Evolutionary conservation across 2,113 vertebrate species (phyloP).

Genomic region (Cettia cetti): DNA sequence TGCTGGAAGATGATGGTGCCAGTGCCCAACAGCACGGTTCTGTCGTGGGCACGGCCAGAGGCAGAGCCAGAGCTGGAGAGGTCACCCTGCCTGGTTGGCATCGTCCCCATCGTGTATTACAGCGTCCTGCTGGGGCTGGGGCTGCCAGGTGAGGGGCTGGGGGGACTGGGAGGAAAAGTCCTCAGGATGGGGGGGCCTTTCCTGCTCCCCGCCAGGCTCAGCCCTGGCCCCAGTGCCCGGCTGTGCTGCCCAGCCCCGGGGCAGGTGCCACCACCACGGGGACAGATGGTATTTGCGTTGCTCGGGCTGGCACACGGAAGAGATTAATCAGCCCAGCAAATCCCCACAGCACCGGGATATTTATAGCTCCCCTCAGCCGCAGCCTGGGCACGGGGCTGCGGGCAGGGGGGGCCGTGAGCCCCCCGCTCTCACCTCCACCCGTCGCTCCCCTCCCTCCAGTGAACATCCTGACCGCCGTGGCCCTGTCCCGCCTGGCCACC

Average conservation of each 20-base stretch:
- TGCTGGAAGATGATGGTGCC: slow-evolving; percentile 52
- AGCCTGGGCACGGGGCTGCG: neutral
- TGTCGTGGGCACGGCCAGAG: slow-evolving; percentile 17
- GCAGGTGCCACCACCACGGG: neutral
- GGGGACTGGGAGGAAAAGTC: neutral
- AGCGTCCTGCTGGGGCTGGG: slow-evolving; percentile 87
- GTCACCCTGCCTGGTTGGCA: slow-evolving; percentile 82
- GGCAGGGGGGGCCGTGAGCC: neutral
- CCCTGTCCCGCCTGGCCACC: slow-evolving; percentile 80
- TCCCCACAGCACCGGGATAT: neutral
- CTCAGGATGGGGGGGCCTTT: neutral
- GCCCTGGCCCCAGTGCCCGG: fast-evolving
- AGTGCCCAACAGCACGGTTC: slow-evolving; percentile 70
- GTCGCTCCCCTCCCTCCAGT: slow-evolving; percentile 66
- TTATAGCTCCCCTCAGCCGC: neutral
- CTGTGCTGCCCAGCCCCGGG: neutral
- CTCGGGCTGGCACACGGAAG: neutral
- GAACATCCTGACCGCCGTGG: slow-evolving; percentile 82
- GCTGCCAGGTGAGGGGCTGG: slow-evolving; percentile 82
- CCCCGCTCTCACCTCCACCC: neutral
- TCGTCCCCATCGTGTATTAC: slow-evolving; percentile 86
- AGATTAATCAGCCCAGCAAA: slow-evolving; percentile 33
- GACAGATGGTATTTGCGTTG: slow-evolving; percentile 10
- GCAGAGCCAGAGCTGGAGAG: neutral
- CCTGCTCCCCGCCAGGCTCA: neutral